These are phyloP conservation scores for Copidosoma floridanum DNA, from an alignment of 1,140 invertebrate species.

Conservation along the genomic window DNA sequence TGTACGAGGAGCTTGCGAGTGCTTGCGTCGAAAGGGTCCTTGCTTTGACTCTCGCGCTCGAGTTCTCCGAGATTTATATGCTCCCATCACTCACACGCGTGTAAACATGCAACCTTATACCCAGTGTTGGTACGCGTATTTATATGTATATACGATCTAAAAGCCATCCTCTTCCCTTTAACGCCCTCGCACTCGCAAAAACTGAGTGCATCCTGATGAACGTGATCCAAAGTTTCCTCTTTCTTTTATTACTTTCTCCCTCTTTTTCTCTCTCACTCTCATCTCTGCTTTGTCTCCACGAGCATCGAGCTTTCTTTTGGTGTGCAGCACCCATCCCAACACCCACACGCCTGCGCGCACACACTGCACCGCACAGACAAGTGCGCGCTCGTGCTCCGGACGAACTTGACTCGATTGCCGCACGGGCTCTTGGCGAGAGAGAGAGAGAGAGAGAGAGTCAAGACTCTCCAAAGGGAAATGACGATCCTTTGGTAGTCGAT, in stretches of 20 bases:
- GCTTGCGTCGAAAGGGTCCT: constrained; percentile 43
- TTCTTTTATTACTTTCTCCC: constrained; percentile 15
- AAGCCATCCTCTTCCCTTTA: too few species aligned
- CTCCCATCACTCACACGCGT: constrained; percentile 31
- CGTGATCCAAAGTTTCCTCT: constrained; percentile 41
- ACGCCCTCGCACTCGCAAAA: too few species aligned
- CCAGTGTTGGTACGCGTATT: constrained; percentile 35
- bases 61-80: constrained; percentile 43
- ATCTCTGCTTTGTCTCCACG: too few species aligned
- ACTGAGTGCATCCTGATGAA: constrained; percentile 49
- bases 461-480: neutral
- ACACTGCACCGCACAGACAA: neutral
- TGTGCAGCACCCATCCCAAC: too few species aligned
- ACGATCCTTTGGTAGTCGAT: neutral
- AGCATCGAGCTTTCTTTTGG: too few species aligned
- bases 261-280: neutral
- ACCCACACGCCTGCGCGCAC: neutral
- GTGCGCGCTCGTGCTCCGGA: neutral
- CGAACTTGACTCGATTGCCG: too few species aligned
- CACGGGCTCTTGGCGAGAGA: too few species aligned
- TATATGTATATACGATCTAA: too few species aligned
- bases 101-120: too few species aligned
- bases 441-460: neutral
- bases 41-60: constrained; percentile 45
- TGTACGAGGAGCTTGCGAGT: constrained; percentile 3